phyloP scores from a whole-genome alignment of 2,113 vertebrate species.

The Oreotrochilus melanogaster region DNA sequence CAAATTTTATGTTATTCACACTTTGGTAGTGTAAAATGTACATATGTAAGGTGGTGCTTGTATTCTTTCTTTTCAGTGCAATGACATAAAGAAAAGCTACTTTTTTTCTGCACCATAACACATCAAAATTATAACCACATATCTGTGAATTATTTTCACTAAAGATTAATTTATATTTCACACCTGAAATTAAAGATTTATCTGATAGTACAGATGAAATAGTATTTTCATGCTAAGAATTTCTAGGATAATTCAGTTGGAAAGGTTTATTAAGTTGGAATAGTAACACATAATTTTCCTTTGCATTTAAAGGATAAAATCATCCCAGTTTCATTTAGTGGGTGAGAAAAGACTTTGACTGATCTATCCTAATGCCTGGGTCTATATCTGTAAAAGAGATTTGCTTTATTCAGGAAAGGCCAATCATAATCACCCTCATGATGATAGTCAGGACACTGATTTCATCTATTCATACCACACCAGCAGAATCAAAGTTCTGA shows the following conservation, averaged over 20 bases:
- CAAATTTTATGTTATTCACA: not conserved
- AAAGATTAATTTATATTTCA: not conserved
- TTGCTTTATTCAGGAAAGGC: not conserved
- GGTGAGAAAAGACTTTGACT: not conserved
- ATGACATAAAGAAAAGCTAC: not conserved
- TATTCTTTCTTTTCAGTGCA: not conserved
- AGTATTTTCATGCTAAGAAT: not conserved
- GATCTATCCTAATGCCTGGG: not conserved
- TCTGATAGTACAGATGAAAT: not conserved
- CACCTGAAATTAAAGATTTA: not conserved
- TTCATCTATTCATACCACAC: not conserved
- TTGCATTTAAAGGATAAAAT: not conserved
- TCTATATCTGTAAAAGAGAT: not conserved
- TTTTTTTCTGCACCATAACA: not conserved
- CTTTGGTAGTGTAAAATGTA: not conserved
- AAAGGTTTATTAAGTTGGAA: not conserved
- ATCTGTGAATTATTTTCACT: not conserved
- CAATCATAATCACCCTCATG: not conserved
- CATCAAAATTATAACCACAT: not conserved
- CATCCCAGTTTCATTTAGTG: not conserved
- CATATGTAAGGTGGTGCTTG: not conserved
- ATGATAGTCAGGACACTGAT: not conserved
- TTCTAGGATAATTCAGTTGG: not conserved
- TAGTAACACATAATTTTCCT: not conserved
- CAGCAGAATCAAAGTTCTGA: not conserved